These are phyloP conservation scores for Ceuthmochares aereus DNA, from an alignment of 2,113 vertebrate genomes.

Conservation along the genomic window DNA sequence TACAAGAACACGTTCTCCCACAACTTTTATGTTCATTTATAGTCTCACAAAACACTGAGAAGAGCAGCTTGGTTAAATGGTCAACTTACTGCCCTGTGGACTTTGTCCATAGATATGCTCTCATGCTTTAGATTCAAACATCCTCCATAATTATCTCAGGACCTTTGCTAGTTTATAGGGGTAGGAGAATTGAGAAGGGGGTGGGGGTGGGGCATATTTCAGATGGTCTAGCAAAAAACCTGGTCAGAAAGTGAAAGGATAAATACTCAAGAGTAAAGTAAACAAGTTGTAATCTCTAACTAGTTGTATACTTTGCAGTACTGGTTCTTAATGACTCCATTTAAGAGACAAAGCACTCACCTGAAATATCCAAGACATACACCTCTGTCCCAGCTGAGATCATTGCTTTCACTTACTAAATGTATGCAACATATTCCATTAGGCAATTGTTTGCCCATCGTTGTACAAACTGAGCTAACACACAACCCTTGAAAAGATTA, in stretches of 20 bases:
- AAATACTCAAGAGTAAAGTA: background rate
- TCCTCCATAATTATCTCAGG: background rate
- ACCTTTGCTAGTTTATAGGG: background rate
- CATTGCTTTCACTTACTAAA: background rate
- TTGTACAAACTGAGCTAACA: background rate
- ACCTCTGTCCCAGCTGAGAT: background rate
- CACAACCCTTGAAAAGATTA: conserved; percentile 22
- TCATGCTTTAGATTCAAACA: background rate
- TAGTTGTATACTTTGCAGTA: background rate
- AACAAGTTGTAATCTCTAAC: background rate
- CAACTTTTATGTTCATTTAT: background rate
- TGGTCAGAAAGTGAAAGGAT: background rate
- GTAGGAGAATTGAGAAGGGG: background rate
- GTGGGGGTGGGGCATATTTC: too few species aligned
- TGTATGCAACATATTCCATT: background rate
- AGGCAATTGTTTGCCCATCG: background rate
- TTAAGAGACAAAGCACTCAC: background rate
- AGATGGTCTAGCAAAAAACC: background rate
- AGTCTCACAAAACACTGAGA: background rate
- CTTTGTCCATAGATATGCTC: background rate
- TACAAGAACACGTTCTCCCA: background rate
- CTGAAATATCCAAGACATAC: background rate
- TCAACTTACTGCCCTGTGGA: background rate
- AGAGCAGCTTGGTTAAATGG: background rate
- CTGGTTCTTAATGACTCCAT: background rate